Conservation (phyloP, 2,888 invertebrate genomes). For the Tetropium fuscum region DNA sequence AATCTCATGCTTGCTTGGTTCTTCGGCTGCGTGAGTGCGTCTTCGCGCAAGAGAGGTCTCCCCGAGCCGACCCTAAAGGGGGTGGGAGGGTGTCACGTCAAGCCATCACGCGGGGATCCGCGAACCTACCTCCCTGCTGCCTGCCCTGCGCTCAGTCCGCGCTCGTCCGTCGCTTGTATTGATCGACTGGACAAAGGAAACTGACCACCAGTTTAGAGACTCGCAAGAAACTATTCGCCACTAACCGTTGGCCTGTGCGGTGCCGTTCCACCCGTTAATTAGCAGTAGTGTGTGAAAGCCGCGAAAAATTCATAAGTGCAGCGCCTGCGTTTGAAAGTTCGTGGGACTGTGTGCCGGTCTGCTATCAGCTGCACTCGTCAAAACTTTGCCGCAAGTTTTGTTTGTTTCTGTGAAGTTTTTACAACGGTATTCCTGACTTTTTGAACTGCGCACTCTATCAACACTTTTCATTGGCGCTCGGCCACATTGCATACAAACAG, state of each 20-base stretch:
- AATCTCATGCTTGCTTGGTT: slow-evolving; percentile 17
- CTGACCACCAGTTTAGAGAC: slow-evolving; percentile 66
- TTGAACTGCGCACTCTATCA: slow-evolving; percentile 57
- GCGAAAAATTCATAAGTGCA: slow-evolving; percentile 39
- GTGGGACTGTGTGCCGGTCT: slow-evolving; percentile 22
- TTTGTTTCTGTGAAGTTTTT: slow-evolving; percentile 55
- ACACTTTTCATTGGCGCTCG: slow-evolving; percentile 53
- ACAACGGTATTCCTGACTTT: slow-evolving; percentile 52
- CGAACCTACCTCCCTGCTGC: slow-evolving; percentile 55
- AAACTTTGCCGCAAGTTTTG: slow-evolving; percentile 57
- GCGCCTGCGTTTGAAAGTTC: slow-evolving; percentile 43
- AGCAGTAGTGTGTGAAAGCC: slow-evolving; percentile 37
- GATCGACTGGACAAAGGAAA: slow-evolving; percentile 67
- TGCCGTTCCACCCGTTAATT: slow-evolving; percentile 64
- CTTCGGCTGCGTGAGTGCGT: slow-evolving; percentile 62
- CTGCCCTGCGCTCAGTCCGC: slow-evolving; percentile 61
- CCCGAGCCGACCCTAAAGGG: slow-evolving; percentile 53
- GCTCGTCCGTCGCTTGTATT: slow-evolving; percentile 62
- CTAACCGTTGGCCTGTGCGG: slow-evolving; percentile 46
- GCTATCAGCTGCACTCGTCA: slow-evolving; percentile 54
- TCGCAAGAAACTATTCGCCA: slow-evolving; percentile 57
- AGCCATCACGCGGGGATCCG: slow-evolving; percentile 67
- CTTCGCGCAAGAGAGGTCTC: slow-evolving; percentile 53
- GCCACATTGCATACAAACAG: slow-evolving; percentile 49
- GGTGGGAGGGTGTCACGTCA: slow-evolving; percentile 73